Evolutionary conservation across 2,888 invertebrate genomes (phyloP).

Genomic region (Meiosimyza decipiens): DNA sequence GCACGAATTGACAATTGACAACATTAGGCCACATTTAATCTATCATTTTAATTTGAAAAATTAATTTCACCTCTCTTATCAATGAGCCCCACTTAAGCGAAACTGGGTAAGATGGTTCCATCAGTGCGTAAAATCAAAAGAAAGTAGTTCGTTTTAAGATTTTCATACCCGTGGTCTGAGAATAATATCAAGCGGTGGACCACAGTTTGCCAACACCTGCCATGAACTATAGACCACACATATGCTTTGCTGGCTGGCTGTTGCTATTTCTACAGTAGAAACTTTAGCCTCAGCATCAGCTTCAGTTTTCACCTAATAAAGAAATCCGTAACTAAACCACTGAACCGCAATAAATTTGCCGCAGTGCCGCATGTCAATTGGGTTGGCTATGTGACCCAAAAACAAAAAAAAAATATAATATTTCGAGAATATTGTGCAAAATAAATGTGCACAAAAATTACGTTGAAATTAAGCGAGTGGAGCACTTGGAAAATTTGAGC

Average conservation of each 20-base stretch:
- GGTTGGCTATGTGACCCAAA: neutral
- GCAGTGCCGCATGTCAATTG: slow-evolving; percentile 22
- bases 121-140: no score
- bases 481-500: no score
- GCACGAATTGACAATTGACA: no score
- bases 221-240: neutral
- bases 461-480: no score
- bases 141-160: neutral
- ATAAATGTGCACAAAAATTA: neutral
- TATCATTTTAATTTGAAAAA: no score
- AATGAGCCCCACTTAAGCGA: no score
- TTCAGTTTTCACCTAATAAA: slow-evolving; percentile 14
- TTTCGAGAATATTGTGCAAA: neutral
- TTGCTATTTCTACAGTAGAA: slow-evolving; percentile 11
- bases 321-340: slow-evolving; percentile 19
- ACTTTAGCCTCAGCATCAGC: slow-evolving; percentile 7
- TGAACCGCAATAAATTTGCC: slow-evolving; percentile 29
- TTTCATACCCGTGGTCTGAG: neutral
- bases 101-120: no score
- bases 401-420: neutral
- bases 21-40: no score
- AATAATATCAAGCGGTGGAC: neutral
- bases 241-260: neutral
- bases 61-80: no score
- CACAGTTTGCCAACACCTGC: neutral